Percentiles rank a stretch among this genome's conserved stretches.
These are phyloP conservation scores for Bombus picipes DNA, from an alignment of 1,140 invertebrate genomes.

Conservation along the genomic window DNA sequence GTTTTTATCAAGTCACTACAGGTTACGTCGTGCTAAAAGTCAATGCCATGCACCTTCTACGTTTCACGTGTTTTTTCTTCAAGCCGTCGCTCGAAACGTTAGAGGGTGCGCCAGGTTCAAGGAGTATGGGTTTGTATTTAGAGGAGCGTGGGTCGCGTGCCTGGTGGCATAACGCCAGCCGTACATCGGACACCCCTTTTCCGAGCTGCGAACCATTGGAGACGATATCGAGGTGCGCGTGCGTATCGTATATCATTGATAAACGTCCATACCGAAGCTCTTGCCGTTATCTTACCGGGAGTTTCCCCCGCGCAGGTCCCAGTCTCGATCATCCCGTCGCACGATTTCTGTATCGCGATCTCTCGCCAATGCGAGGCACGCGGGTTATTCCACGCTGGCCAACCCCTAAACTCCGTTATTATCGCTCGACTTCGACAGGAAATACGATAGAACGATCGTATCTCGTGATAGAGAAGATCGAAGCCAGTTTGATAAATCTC, in stretches of 20 bases:
- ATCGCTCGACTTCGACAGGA: constrained; percentile 16
- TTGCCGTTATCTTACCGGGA: constrained; percentile 68
- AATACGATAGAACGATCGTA: background rate
- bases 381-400: constrained; percentile 55
- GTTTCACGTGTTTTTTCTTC: background rate
- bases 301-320: constrained; percentile 4
- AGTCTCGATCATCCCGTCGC: constrained; percentile 21
- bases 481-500: background rate
- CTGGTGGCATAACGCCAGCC: constrained; percentile 75
- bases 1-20: background rate
- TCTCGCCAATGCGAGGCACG: background rate
- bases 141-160: constrained; percentile 75
- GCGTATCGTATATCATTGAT: constrained; percentile 78
- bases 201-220: constrained; percentile 38
- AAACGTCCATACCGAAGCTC: constrained; percentile 73
- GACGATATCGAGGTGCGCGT: constrained; percentile 64
- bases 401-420: background rate
- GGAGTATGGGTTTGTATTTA: constrained; percentile 68
- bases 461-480: background rate
- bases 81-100: background rate
- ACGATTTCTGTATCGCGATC: constrained; percentile 43
- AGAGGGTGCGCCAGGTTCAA: constrained; percentile 22
- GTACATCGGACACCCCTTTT: constrained; percentile 66
- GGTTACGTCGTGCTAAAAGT: constrained; percentile 12
- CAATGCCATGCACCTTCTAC: background rate